Evolutionary conservation across 2,888 invertebrate genomes (phyloP).

Genomic region (Diloba caeruleocephala): DNA sequence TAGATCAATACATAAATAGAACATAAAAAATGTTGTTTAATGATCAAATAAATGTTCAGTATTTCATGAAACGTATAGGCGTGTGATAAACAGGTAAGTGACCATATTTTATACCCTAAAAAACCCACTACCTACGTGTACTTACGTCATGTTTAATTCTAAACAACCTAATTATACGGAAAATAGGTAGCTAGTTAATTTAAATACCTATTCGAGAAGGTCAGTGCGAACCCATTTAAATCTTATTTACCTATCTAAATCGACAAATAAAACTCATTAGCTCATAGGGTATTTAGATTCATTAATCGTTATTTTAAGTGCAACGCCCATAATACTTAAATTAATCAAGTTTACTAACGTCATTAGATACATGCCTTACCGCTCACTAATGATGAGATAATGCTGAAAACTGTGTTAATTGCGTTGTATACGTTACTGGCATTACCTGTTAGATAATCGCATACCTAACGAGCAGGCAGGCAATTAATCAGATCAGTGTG

Average conservation of each 20-base stretch:
- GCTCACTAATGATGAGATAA: slow-evolving; percentile 38
- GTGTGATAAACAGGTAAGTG: no score
- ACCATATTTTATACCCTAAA: no score
- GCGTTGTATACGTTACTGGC: slow-evolving; percentile 46
- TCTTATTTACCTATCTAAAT: slow-evolving; percentile 13
- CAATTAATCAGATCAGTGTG: slow-evolving; percentile 43
- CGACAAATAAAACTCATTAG: slow-evolving; percentile 15
- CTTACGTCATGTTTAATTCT: background rate
- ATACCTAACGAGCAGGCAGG: slow-evolving; percentile 46
- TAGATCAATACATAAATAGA: no score
- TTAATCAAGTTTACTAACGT: slow-evolving; percentile 35
- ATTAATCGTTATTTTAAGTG: slow-evolving; percentile 20
- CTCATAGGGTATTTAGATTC: slow-evolving; percentile 14
- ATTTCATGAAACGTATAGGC: no score
- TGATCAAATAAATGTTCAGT: no score
- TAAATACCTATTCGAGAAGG: slow-evolving; percentile 8
- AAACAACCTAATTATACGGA: background rate
- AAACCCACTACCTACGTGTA: no score
- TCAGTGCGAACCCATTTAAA: slow-evolving; percentile 20
- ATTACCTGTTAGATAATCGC: slow-evolving; percentile 57
- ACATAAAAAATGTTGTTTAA: no score
- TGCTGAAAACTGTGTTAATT: slow-evolving; percentile 62
- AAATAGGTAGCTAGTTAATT: background rate
- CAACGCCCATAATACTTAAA: slow-evolving; percentile 15
- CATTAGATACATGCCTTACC: slow-evolving; percentile 24